Percentiles rank a stretch among this genome's conserved stretches.
Conservation (phyloP, 2,797 vertebrate species). For the Gymnothorax reevesii region DNA sequence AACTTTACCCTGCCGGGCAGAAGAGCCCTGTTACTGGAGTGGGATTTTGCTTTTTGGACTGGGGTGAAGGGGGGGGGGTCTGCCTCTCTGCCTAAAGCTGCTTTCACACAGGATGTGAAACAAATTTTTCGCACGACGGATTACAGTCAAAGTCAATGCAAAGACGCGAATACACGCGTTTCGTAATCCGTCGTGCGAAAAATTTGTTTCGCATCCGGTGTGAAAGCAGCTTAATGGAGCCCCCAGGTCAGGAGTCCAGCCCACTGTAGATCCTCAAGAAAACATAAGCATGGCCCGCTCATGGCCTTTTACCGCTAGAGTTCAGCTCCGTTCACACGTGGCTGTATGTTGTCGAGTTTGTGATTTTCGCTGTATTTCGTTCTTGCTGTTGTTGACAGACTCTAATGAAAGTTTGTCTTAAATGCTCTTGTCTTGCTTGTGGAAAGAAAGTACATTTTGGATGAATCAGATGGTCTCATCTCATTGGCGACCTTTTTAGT, state of each 20-base stretch:
- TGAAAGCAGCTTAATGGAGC: background rate
- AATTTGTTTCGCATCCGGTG: too few relatives aligned
- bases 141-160: too few relatives aligned
- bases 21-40: conserved; percentile 35
- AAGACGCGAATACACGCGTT: too few relatives aligned
- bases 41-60: conserved; percentile 19
- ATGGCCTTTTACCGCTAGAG: background rate
- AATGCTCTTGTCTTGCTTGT: too few relatives aligned
- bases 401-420: too few relatives aligned
- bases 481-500: too few relatives aligned
- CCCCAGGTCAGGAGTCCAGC: conserved; percentile 41
- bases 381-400: background rate
- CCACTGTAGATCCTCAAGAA: background rate
- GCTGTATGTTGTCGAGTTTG: background rate
- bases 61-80: conserved; percentile 6
- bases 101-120: too few relatives aligned
- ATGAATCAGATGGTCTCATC: too few relatives aligned
- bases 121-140: too few relatives aligned
- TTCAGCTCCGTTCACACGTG: background rate
- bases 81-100: conserved; percentile 32
- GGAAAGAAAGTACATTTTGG: too few relatives aligned
- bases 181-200: too few relatives aligned
- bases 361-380: background rate
- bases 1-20: conserved; percentile 33
- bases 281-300: background rate